Evolutionary conservation across 1,140 invertebrate species (phyloP), one percentile per base, ranked within the genome.

Genomic region (Rhopalosiphum maidis): DNA sequence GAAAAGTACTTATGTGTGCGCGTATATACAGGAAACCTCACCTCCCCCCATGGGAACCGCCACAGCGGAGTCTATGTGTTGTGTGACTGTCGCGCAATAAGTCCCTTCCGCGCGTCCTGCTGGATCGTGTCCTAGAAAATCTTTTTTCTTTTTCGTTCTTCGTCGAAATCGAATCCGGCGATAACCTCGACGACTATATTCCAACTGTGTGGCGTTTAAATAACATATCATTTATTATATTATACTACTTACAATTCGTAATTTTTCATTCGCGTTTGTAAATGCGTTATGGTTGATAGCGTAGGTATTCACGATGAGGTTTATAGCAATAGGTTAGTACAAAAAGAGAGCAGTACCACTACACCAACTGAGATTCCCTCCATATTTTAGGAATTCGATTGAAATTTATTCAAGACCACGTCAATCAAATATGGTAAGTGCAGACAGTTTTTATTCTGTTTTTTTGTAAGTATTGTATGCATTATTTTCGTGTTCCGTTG

Each of bases 71-170:
- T 77, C 60, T 77, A 15, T 77, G 60, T n/a, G 30, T 68, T 68
- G 60, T 68, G 60, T n/a, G 60, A n/a, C 30, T 92, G 91, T 93
- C 91, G 82, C 51, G 82, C 91, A 83, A 92, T 83, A 51, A 93
- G 48, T 93, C 91, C 25, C 21, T 91, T 25, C 37, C 55, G 48
- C 41, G 4, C 25, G n/a, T 23, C 87, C 18, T 48, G 46, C 25
- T 46, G 48, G 23, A 43, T 85, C 41, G 37, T 87, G 48, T 89
- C 48, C n/a, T 48, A 48, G 68, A 15, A 92, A 92, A 83, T 92
- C 18, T 91, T 91, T 91, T 48, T 18, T n/a, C 55, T 9, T 30
- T 46, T 87, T 23, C 25, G 43, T 43, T 30, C 51, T 77, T 37
- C 89, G 89, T 51, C 37, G 60, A 48, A 91, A 77, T 82, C 41